Evolutionary conservation across 1,140 invertebrate genomes (phyloP), one percentile per base, ranked within the genome.

Genomic region (Trachymyrmex cornetzi): DNA sequence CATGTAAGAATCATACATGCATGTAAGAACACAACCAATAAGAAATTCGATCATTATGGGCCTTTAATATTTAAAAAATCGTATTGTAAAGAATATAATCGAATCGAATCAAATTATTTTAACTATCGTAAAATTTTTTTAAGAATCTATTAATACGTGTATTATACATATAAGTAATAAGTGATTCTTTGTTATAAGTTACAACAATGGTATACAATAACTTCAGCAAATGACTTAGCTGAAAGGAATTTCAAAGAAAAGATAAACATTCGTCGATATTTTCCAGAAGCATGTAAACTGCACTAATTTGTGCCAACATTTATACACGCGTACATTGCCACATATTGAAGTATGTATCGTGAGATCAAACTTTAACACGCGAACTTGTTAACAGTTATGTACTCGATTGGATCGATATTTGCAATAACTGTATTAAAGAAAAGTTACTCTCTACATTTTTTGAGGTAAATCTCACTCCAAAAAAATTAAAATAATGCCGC

Each of bases 341-440:
- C 77, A 57, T 81, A 69, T 81, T 57, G 77, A 57, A 38, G 22
- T 22, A 55, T 24, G 22, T 81, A 27, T 55, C 50, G 14, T 34
- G 55, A 38, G 3, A 64, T 69, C 22, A 69, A 55, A 38, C 14
- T 57, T 55, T 38, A 53, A n/a, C 12, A 7, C 2, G n/a, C 11
- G 19, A 57, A 71, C 64, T 69, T 71, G 34, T 53, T 69, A 14
- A 55, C 2, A 22, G 22, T 14, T 38, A 38, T 9, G 38, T 55
- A 27, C 5, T 24, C 4, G 7, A 27, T 38, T 59, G 16, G 16
- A 24, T 30, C 2, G n/a, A 44, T 48, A 81, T 44, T 81, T 71
- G 19, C 1, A 16, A 55, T 14, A 3, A 53, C 14, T 61, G 16
- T 38, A 22, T 30, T 48, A n/a, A 57, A 81, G 64, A 11, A 53